Base-by-base conservation (phyloP, 1,140 invertebrate species). In the Scylla paramamosain region DNA sequence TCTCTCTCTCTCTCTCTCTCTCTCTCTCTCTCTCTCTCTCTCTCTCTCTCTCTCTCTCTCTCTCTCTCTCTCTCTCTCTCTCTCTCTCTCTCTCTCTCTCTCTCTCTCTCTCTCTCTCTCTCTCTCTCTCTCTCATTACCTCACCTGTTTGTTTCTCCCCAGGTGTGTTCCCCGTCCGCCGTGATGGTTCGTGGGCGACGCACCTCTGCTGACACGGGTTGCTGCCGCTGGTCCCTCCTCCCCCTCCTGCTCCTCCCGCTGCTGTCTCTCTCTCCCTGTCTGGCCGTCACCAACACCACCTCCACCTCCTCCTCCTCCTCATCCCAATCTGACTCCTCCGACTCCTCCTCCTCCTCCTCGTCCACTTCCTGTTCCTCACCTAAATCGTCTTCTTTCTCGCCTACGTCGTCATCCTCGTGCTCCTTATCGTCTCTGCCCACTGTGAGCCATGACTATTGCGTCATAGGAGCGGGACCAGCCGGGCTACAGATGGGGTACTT, bases 401-500 rank as follows among this genome's bases (percentile, higher is more conserved):
- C 52, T 20, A 4, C 52, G 52, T 59, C 29, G 2, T 39, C 29
- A 3, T 87, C 84, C 16, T 32, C 12, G 29, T 31, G 14, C 20
- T 87, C 45, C 16, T 10, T n/a, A 48, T 82, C 20, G 48, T 92
- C 91, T 45, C 0, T 82, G 28, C 91, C 52, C 59, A 52, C 88
- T 7, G n/a, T 39, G 14, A 59, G 46, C 83, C 96, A 96, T 48
- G 91, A 97, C 67, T 97, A 97, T 96, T 97, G 97, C 95, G 96
- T 97, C 32, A 96, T 97, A 52, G 97, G 97, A 25, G 97, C 97
- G 48, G 97, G 97, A 29, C 97, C 97, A 8, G 96, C 96, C n/a
- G 97, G 97, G 28, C 96, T 97, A 45, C 97, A 97, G 96, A 96
- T 97, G 91, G 97, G 96, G 25, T 97, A 97, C 96, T 97, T 97